Base-by-base conservation (phyloP, 1,140 invertebrate genomes). In the Euglossa dilemma region DNA sequence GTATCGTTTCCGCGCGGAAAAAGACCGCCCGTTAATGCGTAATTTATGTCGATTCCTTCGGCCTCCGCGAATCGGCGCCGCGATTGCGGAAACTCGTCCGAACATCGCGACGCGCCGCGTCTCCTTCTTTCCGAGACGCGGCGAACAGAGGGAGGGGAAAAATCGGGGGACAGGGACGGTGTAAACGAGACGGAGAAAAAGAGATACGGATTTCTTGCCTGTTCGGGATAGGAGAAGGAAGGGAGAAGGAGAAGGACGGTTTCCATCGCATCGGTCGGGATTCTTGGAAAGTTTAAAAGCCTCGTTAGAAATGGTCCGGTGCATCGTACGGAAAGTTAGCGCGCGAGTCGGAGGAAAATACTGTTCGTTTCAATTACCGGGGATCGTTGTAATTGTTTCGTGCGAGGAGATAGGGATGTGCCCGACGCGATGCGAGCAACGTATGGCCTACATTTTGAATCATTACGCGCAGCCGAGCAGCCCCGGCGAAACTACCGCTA, bases 401-500 rank as follows among this genome's bases (percentile, higher is more conserved):
- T 52, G 64, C 14, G 28, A 28, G 7, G 52, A 11, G 67, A 47
- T 16, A 73, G 57, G 12, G 69, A 28, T 18, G 6, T n/a, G 0
- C 45, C 36, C 66, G 54, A 71, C 36, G 25, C 52, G 63, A 77
- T 9, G 54, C 56, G 69, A 52, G 47, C 56, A 70, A 79, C 67
- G 28, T 47, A 47, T 54, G 73, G 73, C 54, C 54, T 69, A 70
- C 47, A 83, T 78, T 70, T 70, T 78, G 74, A 61, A 78, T 77
- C 64, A 76, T 76, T 76, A 82, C 64, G 52, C 45, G 14, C 20
- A 25, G 43, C 43, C 28, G 6, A 12, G 6, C 14, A 73, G 69
- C 43, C 74, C 28, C 71, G 25, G 25, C 63, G 80, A 84, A 84
- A 88, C 80, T 81, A 36, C 36, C 36, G 83, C 87, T 76, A 86